These are phyloP conservation scores for Popillia japonica DNA, from an alignment of 1,140 invertebrate genomes.

Conservation along the genomic window DNA sequence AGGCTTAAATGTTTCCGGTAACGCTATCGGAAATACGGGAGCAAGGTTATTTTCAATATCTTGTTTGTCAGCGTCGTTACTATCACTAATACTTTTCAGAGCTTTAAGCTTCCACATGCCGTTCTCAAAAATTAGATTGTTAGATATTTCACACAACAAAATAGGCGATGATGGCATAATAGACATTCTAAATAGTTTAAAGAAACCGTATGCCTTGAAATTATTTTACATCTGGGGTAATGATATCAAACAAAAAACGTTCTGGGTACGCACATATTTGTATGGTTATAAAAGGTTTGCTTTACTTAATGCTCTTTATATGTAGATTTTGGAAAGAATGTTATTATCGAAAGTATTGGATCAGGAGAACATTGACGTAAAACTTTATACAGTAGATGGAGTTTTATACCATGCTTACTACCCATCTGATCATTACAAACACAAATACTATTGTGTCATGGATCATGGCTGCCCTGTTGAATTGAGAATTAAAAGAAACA, in stretches of 20 bases:
- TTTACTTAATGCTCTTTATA: no score
- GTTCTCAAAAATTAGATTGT: conserved; percentile 63
- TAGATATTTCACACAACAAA: conserved; percentile 66
- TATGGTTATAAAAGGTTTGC: no score
- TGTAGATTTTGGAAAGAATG: conserved; percentile 63
- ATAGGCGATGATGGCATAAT: conserved; percentile 63
- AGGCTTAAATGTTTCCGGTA: conserved; percentile 64
- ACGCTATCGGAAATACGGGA: conserved; percentile 64
- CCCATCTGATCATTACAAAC: conserved; percentile 55
- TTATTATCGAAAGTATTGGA: conserved; percentile 61
- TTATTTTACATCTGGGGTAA: conserved; percentile 68
- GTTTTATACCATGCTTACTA: conserved; percentile 64
- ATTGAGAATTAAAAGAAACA: conserved; percentile 53
- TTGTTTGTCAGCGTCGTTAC: no score
- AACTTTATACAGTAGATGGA: conserved; percentile 64
- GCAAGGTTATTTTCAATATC: conserved; percentile 60
- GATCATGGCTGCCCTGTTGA: conserved; percentile 51
- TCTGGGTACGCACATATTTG: conserved; percentile 14
- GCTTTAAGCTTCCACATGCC: conserved; percentile 64
- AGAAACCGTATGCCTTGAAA: conserved; percentile 63
- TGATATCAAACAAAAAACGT: conserved; percentile 48
- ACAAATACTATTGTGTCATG: conserved; percentile 52
- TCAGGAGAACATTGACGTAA: conserved; percentile 66
- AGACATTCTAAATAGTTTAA: conserved; percentile 64
- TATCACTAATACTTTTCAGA: no score